These are phyloP conservation scores for Globia sparganii DNA, from an alignment of 2,888 invertebrate genomes.

Conservation along the genomic window DNA sequence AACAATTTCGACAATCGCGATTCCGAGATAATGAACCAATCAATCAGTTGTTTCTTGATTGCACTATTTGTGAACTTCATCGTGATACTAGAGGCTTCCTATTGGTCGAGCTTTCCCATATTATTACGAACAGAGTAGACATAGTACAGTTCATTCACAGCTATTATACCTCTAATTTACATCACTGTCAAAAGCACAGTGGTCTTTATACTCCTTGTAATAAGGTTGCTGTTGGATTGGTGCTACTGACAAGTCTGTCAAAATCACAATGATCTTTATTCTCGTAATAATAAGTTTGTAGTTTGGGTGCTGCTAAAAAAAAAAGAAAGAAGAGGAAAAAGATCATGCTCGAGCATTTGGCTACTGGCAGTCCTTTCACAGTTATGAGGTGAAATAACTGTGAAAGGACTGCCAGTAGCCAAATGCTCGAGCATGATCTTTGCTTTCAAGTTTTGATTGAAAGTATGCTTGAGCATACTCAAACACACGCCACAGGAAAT, in stretches of 20 bases:
- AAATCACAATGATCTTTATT: too few relatives aligned
- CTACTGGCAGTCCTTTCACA: too few relatives aligned
- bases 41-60: constrained; percentile 20
- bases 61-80: constrained; percentile 25
- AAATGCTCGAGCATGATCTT: background rate
- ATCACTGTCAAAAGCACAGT: background rate
- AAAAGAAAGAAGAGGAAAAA: too few relatives aligned
- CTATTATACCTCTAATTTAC: background rate
- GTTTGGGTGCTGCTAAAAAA: too few relatives aligned
- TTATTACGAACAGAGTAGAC: too few relatives aligned
- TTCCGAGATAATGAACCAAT: constrained; percentile 31
- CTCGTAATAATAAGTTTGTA: too few relatives aligned
- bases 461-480: background rate
- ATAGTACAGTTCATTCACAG: background rate
- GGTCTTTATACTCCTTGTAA: background rate
- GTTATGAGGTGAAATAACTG: too few relatives aligned
- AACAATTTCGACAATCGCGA: background rate
- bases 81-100: constrained; percentile 3
- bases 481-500: too few relatives aligned
- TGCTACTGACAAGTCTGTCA: too few relatives aligned
- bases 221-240: background rate
- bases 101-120: background rate
- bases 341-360: background rate
- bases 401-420: too few relatives aligned
- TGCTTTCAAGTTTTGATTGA: too few relatives aligned